Conservation (phyloP, 30 jellyfish, hydroid and myxozoan genomes). For the Hydra vulgaris region DNA sequence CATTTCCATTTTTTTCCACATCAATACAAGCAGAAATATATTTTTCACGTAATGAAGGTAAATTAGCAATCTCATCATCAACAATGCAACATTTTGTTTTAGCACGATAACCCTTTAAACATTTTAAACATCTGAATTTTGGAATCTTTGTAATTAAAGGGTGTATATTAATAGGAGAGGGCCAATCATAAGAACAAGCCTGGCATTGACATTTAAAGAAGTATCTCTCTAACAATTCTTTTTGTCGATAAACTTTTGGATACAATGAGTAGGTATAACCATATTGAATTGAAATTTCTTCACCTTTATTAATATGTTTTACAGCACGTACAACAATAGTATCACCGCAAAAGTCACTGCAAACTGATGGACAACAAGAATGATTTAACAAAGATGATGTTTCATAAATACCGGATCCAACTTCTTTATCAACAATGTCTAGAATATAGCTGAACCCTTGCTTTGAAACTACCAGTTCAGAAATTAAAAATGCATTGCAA, state of each 20-base stretch:
- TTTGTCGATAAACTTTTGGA: constrained; percentile 23
- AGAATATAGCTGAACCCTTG: constrained; percentile 31
- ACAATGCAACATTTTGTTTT: not conserved
- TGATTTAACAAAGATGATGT: constrained; percentile 66
- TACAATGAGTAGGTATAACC: constrained; percentile 74
- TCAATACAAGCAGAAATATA: constrained; percentile 34
- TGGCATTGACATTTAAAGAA: constrained; percentile 55
- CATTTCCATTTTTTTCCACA: constrained; percentile 39
- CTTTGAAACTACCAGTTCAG: constrained; percentile 43
- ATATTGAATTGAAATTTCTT: constrained; percentile 56
- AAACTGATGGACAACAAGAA: constrained; percentile 85
- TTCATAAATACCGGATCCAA: constrained; percentile 83
- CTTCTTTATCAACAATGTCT: constrained; percentile 46
- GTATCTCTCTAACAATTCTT: constrained; percentile 38
- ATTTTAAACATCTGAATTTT: not conserved
- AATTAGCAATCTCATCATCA: constrained; percentile 5
- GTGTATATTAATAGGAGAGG: too few relatives aligned
- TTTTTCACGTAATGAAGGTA: constrained; percentile 11
- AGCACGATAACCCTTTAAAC: not conserved
- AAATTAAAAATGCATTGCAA: constrained; percentile 81
- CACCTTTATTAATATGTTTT: constrained; percentile 59
- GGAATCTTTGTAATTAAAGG: constrained; percentile 24
- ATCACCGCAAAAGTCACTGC: constrained; percentile 60
- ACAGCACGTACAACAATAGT: constrained; percentile 76
- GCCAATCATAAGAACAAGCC: constrained; percentile 65